Percentiles rank a stretch among this genome's conserved stretches.
Evolutionary conservation across 2,888 invertebrate genomes (phyloP).

Genomic region (Papilio demoleus): DNA sequence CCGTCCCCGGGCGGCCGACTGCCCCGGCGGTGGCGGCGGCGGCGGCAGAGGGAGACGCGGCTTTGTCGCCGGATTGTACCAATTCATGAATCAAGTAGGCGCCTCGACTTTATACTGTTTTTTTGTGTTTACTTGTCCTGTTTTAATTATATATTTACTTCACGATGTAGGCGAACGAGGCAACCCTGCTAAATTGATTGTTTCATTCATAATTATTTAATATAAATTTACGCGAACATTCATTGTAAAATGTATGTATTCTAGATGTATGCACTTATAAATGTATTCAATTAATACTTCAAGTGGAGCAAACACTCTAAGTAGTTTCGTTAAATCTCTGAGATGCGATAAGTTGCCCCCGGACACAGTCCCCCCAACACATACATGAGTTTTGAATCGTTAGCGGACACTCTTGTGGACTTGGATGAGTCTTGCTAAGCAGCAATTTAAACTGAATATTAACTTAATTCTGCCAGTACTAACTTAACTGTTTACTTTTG

Average conservation of each 20-base stretch:
- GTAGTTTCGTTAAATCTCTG: neutral
- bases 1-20: neutral
- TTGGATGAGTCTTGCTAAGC: neutral
- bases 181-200: neutral
- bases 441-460: neutral
- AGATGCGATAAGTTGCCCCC: neutral
- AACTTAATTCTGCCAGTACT: neutral
- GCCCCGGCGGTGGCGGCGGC: neutral
- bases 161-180: neutral
- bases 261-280: neutral
- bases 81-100: constrained; percentile 13
- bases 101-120: neutral
- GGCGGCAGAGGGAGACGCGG: constrained; percentile 4
- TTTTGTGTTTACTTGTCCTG: neutral
- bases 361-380: neutral
- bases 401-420: too few species aligned
- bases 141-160: constrained; percentile 2
- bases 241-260: neutral
- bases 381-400: too few species aligned
- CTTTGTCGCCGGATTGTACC: constrained; percentile 21
- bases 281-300: constrained; percentile 1
- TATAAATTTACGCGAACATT: too few species aligned
- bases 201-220: too few species aligned
- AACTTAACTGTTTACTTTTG: too few species aligned
- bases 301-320: neutral